Base-by-base conservation (phyloP, 1,140 invertebrate species). In the Nymphalis io region DNA sequence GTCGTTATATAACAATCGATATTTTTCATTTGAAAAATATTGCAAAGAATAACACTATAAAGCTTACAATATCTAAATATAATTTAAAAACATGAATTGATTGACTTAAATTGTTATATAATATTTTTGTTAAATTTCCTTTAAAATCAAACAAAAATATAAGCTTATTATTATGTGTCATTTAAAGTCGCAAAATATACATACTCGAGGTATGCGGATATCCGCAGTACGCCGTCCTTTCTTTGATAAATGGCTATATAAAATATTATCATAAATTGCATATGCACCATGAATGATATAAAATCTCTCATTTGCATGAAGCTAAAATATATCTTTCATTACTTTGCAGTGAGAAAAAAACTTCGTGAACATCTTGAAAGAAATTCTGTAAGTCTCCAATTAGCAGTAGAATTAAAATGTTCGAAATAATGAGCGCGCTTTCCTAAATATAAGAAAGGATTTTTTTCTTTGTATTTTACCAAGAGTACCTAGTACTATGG, bases 201-300 rank as follows among this genome's bases (percentile, higher is more conserved):
- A 51, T 27, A 48, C 40, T 63, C 21, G 38, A 63, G 38, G 51
- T 53, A 57, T 42, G 38, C 62, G 62, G 48, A 64, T 18, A 64
- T 57, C 62, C 62, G 51, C 8, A 40, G 48, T 38, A 64, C 38
- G 62, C 51, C 60, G 51, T 40, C 38, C 48, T 42, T 27, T n/a
- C 11, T 33, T 15, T 64, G 62, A 64, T 64, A 55, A 64, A 64
- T 64, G 48, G 23, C 51, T 53, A 40, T 57, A 63, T 38, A 63
- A 57, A 64, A 64, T 51, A 64, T 64, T 64, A 64, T 51, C 62
- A 64, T 64, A 57, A 57, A 57, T 39, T 64, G 51, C 62, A 64
- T 53, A 53, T 55, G 61, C 51, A 57, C 27, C 33, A 48, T 42
- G n/a, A 42, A 55, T 21, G 13, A 27, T 55, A 55, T 15, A n/a